Base-by-base conservation (phyloP, 2,113 vertebrate species). In the Chamaetylas fuelleborni region DNA sequence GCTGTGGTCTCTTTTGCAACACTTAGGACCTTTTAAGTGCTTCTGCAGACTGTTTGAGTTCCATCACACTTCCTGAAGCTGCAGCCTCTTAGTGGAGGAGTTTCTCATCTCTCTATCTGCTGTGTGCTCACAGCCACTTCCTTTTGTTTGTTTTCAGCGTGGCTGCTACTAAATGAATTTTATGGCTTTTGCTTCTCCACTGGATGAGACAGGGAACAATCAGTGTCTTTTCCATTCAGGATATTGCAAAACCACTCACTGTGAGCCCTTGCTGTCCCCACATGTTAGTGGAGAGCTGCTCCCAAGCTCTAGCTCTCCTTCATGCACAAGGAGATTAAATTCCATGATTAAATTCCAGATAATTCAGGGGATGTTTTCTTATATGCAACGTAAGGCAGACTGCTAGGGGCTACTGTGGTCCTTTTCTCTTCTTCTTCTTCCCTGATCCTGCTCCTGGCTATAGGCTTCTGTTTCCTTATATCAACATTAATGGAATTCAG, bases 391-490 rank as follows among this genome's bases (percentile, higher is more conserved):
- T 48, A 70, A 66, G 64, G 42, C 50, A 73, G 60, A 58, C 19
- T 70, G 42, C 65, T 60, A 0, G 0, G 20, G 60, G 51, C 53
- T 2, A 3, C 58, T 65, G 18, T 28, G 23, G 15, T 47, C 19
- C n/a, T 81, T 64, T 89, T 64, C 42, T 70, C 34, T 66, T 66
- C 6, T 7, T 29, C 17, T 22, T 73, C 62, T 69, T 88, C 23
- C 38, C 38, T 40, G 38, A 50, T 38, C 19, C 56, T 74, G 20
- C 33, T 84, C 4, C 64, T 66, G 73, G 34, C 60, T 1, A 2
- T 24, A 24, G 47, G 28, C 26, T 67, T 9, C 53, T 74, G 25
- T 20, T 38, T 66, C 17, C 67, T 64, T 28, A 23, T 33, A 58
- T 33, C 53, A 74, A 26, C 45, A 61, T 33, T 3, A 2, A 5